Evolutionary conservation across 2,888 invertebrate species (phyloP).

Genomic region (Rugalucina vietnamica): DNA sequence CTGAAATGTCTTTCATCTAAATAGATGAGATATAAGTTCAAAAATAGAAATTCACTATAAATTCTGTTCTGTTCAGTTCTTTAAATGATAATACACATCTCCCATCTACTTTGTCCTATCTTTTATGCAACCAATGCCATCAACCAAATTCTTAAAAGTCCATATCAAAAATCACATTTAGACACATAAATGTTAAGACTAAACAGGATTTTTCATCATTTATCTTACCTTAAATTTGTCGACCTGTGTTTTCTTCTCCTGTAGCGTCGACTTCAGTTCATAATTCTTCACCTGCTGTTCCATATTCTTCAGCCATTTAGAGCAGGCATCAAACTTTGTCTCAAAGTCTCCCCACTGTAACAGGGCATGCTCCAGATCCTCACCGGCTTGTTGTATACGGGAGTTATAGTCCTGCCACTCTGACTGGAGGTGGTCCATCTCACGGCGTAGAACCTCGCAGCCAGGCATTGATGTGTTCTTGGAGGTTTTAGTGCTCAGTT

Average conservation of each 20-base stretch:
- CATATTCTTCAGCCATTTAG: conserved; percentile 93
- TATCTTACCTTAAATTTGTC: conserved; percentile 88
- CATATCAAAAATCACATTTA: too few relatives aligned
- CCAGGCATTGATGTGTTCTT: conserved; percentile 95
- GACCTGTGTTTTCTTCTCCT: conserved; percentile 92
- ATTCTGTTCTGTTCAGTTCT: too few relatives aligned
- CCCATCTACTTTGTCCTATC: too few relatives aligned
- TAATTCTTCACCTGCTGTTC: conserved; percentile 94
- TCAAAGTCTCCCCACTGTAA: conserved; percentile 95
- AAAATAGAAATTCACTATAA: too few relatives aligned
- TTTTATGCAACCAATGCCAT: too few relatives aligned
- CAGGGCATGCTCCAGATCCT: conserved; percentile 92
- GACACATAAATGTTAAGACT: too few relatives aligned
- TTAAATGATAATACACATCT: too few relatives aligned
- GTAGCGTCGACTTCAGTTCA: conserved; percentile 91
- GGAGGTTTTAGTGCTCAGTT: conserved; percentile 70
- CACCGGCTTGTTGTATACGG: conserved; percentile 79
- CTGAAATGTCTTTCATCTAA: too few relatives aligned
- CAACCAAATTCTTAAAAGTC: too few relatives aligned
- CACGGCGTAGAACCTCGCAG: conserved; percentile 92
- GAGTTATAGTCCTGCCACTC: conserved; percentile 89
- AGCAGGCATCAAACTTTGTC: conserved; percentile 90
- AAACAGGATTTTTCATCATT: background rate
- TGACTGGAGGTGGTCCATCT: conserved; percentile 94
- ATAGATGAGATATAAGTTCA: too few relatives aligned